A percentile compares a stretch with the other conserved stretches of the same genome.
These are phyloP conservation scores for Stomorhina lunata DNA, from an alignment of 2,888 invertebrate species.

Conservation along the genomic window DNA sequence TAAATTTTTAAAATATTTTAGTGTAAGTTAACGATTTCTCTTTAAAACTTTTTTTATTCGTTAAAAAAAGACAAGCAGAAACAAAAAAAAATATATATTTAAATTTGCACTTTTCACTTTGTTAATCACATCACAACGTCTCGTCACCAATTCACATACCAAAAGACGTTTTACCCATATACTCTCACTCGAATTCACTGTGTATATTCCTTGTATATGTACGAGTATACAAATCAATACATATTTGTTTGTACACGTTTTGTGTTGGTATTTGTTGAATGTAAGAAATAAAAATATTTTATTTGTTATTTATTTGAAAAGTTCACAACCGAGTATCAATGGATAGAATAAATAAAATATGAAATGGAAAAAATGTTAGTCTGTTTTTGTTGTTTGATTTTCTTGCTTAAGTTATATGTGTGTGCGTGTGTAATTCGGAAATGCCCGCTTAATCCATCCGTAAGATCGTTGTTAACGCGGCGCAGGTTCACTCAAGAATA, in stretches of 20 bases:
- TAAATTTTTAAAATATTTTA: background rate
- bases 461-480: slow-evolving; percentile 72
- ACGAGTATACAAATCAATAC: background rate
- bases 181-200: slow-evolving; percentile 7
- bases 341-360: slow-evolving; percentile 60
- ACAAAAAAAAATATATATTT: slow-evolving; percentile 43
- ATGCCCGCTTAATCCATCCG: slow-evolving; percentile 65
- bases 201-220: slow-evolving; percentile 16
- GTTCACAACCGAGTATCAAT: slow-evolving; percentile 61
- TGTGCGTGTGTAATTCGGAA: slow-evolving; percentile 19
- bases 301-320: slow-evolving; percentile 36
- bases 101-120: slow-evolving; percentile 66
- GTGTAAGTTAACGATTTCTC: slow-evolving; percentile 60
- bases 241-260: background rate
- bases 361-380: slow-evolving; percentile 46
- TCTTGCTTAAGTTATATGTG: slow-evolving; percentile 21
- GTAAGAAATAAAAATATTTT: slow-evolving; percentile 13
- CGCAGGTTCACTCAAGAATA: slow-evolving; percentile 75
- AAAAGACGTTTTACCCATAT: slow-evolving; percentile 24
- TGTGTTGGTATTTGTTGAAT: slow-evolving; percentile 6
- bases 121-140: slow-evolving; percentile 65
- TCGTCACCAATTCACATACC: slow-evolving; percentile 64
- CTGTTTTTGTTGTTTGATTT: background rate
- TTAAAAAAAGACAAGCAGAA: slow-evolving; percentile 21
- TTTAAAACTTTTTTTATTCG: slow-evolving; percentile 48